A percentile compares a stretch with the other conserved stretches of the same genome.
Conservation (phyloP, 2,113 vertebrate species). For the Dermatemys mawii region DNA sequence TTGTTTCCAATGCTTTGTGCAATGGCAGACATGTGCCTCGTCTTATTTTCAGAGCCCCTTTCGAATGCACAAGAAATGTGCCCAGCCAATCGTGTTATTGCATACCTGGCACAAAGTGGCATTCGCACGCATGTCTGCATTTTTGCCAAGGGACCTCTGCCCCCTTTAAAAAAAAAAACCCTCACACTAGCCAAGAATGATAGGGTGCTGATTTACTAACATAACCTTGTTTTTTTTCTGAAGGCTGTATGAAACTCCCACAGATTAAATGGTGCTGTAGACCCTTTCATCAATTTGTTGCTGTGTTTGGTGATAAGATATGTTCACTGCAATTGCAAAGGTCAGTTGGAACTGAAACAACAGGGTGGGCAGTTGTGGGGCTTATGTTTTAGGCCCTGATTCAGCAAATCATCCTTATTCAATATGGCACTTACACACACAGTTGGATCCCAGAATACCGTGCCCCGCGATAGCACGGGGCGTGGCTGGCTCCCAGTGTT, state of each 20-base stretch:
- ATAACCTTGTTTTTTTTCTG: too few relatives aligned
- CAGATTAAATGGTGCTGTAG: not conserved
- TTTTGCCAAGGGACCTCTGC: not conserved
- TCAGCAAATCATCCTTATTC: not conserved
- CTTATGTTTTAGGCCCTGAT: not conserved
- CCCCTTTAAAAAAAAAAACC: too few relatives aligned
- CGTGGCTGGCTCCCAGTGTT: too few relatives aligned
- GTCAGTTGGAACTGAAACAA: not conserved
- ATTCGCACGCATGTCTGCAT: rapidly evolving
- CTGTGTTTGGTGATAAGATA: not conserved
- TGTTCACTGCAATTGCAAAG: not conserved
- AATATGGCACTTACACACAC: not conserved
- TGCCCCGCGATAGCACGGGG: too few relatives aligned
- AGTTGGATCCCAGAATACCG: too few relatives aligned
- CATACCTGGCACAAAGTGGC: rapidly evolving
- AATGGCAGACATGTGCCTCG: not conserved
- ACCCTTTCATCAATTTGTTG: not conserved
- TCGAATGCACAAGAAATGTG: not conserved
- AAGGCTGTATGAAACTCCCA: not conserved
- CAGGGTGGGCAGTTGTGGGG: not conserved
- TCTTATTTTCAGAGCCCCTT: not conserved
- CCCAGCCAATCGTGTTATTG: not conserved
- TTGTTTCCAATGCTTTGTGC: not conserved
- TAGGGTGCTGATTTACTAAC: not conserved
- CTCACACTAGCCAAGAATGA: not conserved